A percentile compares a stretch with the other conserved stretches of the same genome.
Evolutionary conservation across 2,113 vertebrate genomes (phyloP).

Genomic region (Dipodomys spectabilis): DNA sequence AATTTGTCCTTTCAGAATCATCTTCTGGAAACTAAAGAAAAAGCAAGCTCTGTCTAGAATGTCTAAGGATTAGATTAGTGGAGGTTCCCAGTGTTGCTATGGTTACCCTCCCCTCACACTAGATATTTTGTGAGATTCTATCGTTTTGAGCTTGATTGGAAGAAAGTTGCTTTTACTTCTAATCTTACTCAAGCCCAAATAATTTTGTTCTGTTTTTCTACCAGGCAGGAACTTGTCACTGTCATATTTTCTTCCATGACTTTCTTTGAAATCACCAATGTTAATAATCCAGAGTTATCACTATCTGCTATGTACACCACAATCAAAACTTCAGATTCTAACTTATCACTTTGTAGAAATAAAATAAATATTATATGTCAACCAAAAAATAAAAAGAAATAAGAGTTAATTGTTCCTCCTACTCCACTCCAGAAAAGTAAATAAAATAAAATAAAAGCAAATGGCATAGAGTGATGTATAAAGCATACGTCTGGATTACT

Average conservation of each 20-base stretch:
- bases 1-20: neutral
- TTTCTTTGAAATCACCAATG: neutral
- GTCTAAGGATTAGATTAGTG: neutral
- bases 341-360: neutral
- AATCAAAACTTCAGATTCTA: neutral
- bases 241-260: neutral
- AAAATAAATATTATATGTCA: neutral
- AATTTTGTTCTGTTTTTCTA: neutral
- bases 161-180: neutral
- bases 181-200: neutral
- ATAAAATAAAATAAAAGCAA: neutral
- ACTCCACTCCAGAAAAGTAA: too few species aligned
- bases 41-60: neutral
- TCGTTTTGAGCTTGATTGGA: neutral
- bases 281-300: neutral
- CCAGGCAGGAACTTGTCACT: neutral
- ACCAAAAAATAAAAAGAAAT: neutral
- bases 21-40: neutral
- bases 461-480: neutral
- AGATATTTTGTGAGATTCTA: neutral
- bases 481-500: neutral
- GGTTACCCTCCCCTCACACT: rapidly evolving
- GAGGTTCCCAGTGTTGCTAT: neutral
- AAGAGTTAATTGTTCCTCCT: too few species aligned
- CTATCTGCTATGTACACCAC: neutral